Percentiles rank a stretch among this genome's conserved stretches.
These are phyloP conservation scores for Tanaodytes sp. DNA, from an alignment of 2,888 invertebrate genomes.

Conservation along the genomic window DNA sequence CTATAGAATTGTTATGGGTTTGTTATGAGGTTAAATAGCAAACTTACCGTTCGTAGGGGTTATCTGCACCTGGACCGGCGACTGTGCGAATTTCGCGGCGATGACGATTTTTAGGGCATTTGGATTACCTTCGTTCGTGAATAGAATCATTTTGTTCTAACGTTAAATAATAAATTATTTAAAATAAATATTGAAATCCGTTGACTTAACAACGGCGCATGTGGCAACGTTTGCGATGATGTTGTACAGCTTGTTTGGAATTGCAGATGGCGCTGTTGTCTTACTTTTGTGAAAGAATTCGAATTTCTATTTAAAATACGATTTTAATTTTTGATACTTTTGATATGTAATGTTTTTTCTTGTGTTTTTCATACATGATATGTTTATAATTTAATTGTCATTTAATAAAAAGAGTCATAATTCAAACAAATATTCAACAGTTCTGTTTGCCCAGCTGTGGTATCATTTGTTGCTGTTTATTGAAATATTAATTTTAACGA, in stretches of 20 bases:
- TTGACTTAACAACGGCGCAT: conserved; percentile 57
- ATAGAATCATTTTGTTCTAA: conserved; percentile 78
- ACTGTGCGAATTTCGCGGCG: conserved; percentile 78
- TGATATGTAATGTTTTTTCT: too few species aligned
- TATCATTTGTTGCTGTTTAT: too few species aligned
- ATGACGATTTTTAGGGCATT: conserved; percentile 83
- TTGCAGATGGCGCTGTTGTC: neutral
- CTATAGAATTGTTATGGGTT: too few species aligned
- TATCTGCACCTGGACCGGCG: conserved; percentile 76
- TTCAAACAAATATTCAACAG: too few species aligned
- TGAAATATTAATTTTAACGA: too few species aligned
- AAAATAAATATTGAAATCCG: conserved; percentile 65
- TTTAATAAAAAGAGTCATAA: too few species aligned
- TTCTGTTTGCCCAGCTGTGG: too few species aligned
- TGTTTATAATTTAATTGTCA: too few species aligned
- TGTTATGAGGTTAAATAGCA: conserved; percentile 20
- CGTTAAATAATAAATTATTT: conserved; percentile 64
- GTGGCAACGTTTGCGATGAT: neutral
- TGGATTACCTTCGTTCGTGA: conserved; percentile 85
- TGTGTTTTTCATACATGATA: too few species aligned
- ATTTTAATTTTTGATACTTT: too few species aligned
- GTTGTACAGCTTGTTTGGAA: neutral
- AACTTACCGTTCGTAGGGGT: conserved; percentile 78
- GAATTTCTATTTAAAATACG: too few species aligned
- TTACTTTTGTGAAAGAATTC: neutral